Evolutionary conservation across 23 tunicate species (phyloP), one percentile per base, ranked within the genome.

Genomic region (Trididemnum nubilum): DNA sequence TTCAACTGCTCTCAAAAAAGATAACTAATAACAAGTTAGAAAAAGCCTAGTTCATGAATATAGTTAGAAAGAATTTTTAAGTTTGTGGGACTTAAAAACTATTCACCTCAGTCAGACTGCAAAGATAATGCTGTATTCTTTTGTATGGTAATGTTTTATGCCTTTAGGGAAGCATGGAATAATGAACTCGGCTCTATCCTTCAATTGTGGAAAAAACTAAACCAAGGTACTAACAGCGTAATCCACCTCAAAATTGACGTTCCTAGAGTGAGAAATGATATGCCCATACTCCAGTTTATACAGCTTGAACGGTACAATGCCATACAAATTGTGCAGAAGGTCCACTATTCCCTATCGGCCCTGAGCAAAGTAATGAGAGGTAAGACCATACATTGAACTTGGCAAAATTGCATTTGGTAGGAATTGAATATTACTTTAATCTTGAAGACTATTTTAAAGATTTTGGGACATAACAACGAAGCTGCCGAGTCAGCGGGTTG

Each of bases 281-380:
- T 92, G 9, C 89, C 98, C 0, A 81, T 93, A n/a, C 57, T 84
- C 51, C 89, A 84, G 40, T 93, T 93, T 65, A 86, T 93, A 1
- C 69, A 69, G 72, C 73, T 87, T 63, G 98, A 93, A 73, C 84
- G 89, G 9, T 87, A 79, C 81, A 93, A 87, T 74, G 83, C 93
- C 0, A 69, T 93, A 30, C 51, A 64, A 26, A 58, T 93, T 37
- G 93, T 93, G 49, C 88, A 93, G 49, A 83, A 72, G 30, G 87
- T 93, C 7, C 98, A 93, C 57, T 86, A 84, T 67, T 83, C 89
- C n/a, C 74, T 93, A 2, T 87, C 98, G 15, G 78, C 98, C 35
- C 58, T 93, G 61, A 93, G 98, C 64, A 88, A 93, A 83, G 98
- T 93, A 1, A 93, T 93, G 77, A 44, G 89, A 84, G 98, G 93